Percentiles rank a stretch among this genome's conserved stretches.
Evolutionary conservation across 2,888 invertebrate species (phyloP).

Genomic region (Trachelus stipa): DNA sequence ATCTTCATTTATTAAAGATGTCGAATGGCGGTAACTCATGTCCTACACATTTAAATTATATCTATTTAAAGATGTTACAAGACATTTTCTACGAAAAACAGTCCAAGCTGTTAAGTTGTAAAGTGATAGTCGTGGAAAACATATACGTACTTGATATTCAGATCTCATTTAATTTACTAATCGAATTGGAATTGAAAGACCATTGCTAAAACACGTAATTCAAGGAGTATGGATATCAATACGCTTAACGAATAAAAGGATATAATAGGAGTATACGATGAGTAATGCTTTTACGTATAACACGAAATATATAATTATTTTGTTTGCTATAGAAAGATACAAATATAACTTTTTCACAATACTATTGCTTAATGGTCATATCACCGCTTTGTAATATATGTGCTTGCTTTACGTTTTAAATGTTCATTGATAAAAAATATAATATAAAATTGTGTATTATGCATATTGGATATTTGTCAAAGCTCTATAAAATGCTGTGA

Average conservation of each 20-base stretch:
- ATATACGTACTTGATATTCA: neutral
- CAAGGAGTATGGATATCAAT: neutral
- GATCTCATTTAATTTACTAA: neutral
- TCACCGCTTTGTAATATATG: neutral
- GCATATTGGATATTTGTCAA: neutral
- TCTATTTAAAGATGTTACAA: neutral
- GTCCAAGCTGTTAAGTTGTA: neutral
- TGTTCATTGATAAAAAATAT: neutral
- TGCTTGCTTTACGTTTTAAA: neutral
- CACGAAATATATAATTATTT: neutral
- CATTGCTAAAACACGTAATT: neutral
- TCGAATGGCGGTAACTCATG: neutral
- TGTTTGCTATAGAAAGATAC: neutral
- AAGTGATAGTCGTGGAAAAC: neutral
- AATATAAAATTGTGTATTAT: neutral
- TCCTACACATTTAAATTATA: neutral
- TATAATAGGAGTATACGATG: neutral
- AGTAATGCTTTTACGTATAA: neutral
- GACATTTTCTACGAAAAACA: neutral
- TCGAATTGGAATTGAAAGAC: neutral
- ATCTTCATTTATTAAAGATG: neutral
- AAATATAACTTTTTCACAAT: neutral
- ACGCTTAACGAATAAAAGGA: neutral
- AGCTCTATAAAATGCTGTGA: neutral
- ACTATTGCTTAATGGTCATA: neutral